Base-by-base conservation (phyloP, 1,140 invertebrate species). In the Hycleus cichorii region DNA sequence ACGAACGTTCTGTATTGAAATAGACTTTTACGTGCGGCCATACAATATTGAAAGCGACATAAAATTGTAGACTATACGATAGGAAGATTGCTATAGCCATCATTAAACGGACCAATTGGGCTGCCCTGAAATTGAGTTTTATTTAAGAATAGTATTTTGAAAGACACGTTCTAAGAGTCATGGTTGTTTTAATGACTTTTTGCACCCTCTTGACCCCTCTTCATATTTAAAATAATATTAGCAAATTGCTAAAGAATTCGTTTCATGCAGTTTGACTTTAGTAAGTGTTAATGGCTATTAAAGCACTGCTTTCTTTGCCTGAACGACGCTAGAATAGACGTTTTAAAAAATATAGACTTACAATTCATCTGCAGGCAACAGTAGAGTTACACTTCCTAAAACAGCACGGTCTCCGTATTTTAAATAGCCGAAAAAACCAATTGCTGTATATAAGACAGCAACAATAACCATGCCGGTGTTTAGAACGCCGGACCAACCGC, bases 351-450 rank as follows among this genome's bases (percentile, higher is more conserved):
- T 43, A 12, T 12, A 0, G 47, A 83, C 87, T 84, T 78, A 90
- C 88, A 85, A 69, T 67, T 88, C 81, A 68, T 82, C 73, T 18
- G 77, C 74, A 2, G 89, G 89, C 47, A 95, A 74, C 75, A 93
- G 91, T 1, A 94, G 76, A 3, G 92, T 95, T 48, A 95, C 89
- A 72, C 88, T 93, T 10, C 89, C 90, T 32, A 70, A 54, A 59
- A 81, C 74, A 1, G 90, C 85, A 57, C 75, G 71, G 45, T 91
- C 85, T 2, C 91, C 91, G 75, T 90, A 95, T 67, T 91, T 90
- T 12, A 95, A 76, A 72, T 93, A 95, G 10, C 92, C 93, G 76
- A 91, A 95, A 75, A 94, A 95, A 40, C 91, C 93, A 27, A 94
- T 85, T 3, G 85, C 85, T 12, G 87, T 88, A 69, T 95, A 95